phyloP scores from a whole-genome alignment of 2,797 vertebrate species.

The Notolepis coatsorum region DNA sequence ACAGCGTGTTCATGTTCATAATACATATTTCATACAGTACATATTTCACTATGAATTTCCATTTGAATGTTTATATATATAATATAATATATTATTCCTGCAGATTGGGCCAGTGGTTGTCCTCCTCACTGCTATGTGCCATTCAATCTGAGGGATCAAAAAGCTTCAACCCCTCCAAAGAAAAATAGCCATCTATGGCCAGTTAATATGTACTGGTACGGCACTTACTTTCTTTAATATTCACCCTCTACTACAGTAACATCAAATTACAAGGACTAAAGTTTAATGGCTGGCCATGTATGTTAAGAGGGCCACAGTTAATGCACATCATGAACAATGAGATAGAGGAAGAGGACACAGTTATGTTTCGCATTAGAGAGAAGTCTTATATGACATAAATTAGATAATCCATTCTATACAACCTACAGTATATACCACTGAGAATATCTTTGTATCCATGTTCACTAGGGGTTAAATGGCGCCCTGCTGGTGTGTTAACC shows the following conservation, averaged over 20 bases:
- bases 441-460: no score
- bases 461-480: no score
- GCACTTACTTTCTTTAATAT: conserved; percentile 2
- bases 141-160: conserved; percentile 36
- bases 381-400: no score
- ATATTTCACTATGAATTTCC: no score
- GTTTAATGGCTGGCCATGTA: conserved; percentile 24
- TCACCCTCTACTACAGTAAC: conserved; percentile 22
- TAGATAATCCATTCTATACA: no score
- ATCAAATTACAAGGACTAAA: conserved; percentile 40
- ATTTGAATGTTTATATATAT: conserved; percentile 8
- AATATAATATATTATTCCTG: conserved; percentile 13
- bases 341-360: conserved; percentile 22
- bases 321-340: conserved; percentile 15
- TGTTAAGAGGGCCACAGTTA: conserved; percentile 25
- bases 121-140: background rate
- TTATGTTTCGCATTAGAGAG: no score
- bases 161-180: conserved; percentile 20
- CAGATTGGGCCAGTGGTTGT: background rate
- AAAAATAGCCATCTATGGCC: conserved; percentile 19
- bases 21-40: conserved; percentile 12
- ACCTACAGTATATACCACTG: no score
- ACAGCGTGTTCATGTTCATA: background rate
- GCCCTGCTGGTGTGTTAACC: no score
- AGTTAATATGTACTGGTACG: conserved; percentile 14